These are phyloP conservation scores for Saimiri boliviensis DNA, from an alignment of 2,113 vertebrate species.

Conservation along the genomic window DNA sequence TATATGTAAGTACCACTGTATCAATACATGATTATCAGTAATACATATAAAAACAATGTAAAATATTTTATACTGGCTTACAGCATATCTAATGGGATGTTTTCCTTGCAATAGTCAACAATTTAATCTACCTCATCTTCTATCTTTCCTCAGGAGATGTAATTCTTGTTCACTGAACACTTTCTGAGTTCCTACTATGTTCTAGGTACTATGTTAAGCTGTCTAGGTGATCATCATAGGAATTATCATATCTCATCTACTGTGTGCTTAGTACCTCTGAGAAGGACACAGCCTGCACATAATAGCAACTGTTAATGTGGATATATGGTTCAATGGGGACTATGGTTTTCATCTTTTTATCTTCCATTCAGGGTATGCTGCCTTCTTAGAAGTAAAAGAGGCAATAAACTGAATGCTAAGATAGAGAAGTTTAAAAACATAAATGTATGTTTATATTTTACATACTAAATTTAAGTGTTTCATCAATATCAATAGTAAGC, in stretches of 20 bases:
- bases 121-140: not conserved
- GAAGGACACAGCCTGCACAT: not conserved
- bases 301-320: not conserved
- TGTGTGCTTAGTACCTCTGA: not conserved
- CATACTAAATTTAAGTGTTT: not conserved
- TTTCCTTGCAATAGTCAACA: not conserved
- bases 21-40: not conserved
- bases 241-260: not conserved
- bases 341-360: not conserved
- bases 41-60: not conserved
- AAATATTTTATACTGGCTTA: slow-evolving; percentile 10
- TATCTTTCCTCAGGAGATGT: not conserved
- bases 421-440: not conserved
- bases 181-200: not conserved
- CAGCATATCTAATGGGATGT: not conserved
- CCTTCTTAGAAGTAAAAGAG: not conserved
- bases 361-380: not conserved
- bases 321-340: not conserved
- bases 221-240: not conserved
- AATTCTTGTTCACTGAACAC: not conserved
- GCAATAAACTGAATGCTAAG: not conserved
- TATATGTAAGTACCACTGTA: not conserved
- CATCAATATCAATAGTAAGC: not conserved
- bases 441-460: not conserved
- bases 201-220: not conserved